A percentile compares a stretch with the other conserved stretches of the same genome.
phyloP scores from a whole-genome alignment of 1,140 invertebrate genomes.

The Hormaphis cornu region DNA sequence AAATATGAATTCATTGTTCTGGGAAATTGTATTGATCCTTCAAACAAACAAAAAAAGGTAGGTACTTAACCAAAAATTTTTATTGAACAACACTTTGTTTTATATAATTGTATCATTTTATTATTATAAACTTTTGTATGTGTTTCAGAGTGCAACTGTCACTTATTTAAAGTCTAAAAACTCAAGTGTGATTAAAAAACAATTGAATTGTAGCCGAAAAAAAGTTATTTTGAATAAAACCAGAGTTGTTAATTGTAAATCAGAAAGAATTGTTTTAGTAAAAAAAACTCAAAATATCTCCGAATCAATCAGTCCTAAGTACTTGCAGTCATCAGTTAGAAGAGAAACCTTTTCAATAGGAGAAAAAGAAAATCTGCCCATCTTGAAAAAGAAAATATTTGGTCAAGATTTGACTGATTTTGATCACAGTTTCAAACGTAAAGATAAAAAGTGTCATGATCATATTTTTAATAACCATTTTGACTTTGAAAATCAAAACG shows the following conservation, averaged over 20 bases:
- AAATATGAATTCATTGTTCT: constrained; percentile 26
- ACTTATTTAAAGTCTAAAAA: not conserved
- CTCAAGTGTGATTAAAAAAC: not conserved
- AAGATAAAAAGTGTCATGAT: not conserved
- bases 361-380: constrained; percentile 13
- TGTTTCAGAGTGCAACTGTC: not conserved
- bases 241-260: not conserved
- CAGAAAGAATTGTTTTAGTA: not conserved
- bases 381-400: not conserved
- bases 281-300: not conserved
- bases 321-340: not conserved
- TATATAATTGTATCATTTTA: not conserved
- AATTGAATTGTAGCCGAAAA: not conserved
- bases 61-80: not conserved
- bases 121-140: not conserved
- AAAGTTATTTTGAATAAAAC: constrained; percentile 3
- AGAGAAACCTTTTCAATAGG: not conserved
- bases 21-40: constrained; percentile 12
- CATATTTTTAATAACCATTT: not conserved
- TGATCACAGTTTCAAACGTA: not conserved
- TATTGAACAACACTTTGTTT: not conserved
- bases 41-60: not conserved
- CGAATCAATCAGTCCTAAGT: not conserved
- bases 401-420: not conserved
- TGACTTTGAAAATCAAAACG: not conserved